Base-by-base conservation (phyloP, 2,888 invertebrate species). In the Globia sparganii region DNA sequence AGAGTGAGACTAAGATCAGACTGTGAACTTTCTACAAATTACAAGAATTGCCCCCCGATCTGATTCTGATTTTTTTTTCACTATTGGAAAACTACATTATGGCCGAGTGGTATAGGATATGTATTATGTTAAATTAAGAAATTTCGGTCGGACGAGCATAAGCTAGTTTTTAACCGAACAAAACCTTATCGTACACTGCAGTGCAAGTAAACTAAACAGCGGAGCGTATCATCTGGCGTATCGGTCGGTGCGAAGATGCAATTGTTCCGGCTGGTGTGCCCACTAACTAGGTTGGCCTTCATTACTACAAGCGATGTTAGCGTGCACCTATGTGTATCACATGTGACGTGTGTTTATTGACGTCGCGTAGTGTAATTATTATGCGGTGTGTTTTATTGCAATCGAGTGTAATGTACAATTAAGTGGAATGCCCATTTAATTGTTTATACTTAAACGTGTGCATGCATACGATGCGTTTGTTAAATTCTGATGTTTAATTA, bases 201-300 rank as follows among this genome's bases (percentile, higher is more conserved):
- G 70, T 75, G 72, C 83, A 77, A 56, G 68, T 78, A 75, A 79
- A 72, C 67, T 79, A 74, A 64, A 80, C 70, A 81, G 66, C 72
- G 28, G 74, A 62, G 75, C 85, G 87, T 81, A 85, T 83, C 84
- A 84, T 86, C 84, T 87, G 86, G 83, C 82, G 79, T 87, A 86
- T 83, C 80, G 88, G 86, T 81, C 80, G 83, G 83, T 86, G 91
- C 88, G 91, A 94, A 96, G 96, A 97, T 96, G 96, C 96, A 96
- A 97, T 97, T 97, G 96, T 97, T 96, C 95, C 96, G 95, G 93
- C 89, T 93, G 95, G 93, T 94, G 92, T 94, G 90, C 90, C 93
- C 92, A 91, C 95, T 97, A 97, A 97, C 97, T 93, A 94, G 92
- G 94, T 97, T 96, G 94, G 93, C 93, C 95, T 95, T 96, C 96